Base-by-base conservation (phyloP, 2,888 invertebrate species). In the Metellina segmentata region DNA sequence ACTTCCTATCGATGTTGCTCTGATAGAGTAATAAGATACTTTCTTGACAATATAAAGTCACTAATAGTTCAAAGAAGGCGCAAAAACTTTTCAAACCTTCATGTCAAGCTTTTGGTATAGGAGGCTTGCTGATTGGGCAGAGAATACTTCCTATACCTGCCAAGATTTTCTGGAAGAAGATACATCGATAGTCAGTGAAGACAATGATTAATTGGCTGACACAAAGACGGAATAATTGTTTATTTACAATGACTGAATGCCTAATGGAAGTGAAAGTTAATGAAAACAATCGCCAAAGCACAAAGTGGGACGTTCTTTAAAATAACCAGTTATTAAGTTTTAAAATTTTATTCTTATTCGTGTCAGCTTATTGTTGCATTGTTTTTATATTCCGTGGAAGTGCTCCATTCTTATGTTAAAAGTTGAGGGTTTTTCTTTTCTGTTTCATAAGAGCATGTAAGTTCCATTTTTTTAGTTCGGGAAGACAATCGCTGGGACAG, bases 1-100 rank as follows among this genome's bases (percentile, higher is more conserved):
- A 48, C 20, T 49, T 77, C 77, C 49, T 51, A 61, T 48, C 74
- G 53, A 61, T 7, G 53, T 5, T 13, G 13, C 49, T 52, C 20
- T 72, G 16, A 74, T 74, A 34, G 34, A n/a, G 19, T 71, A 71
- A 71, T 72, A 52, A 52, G 34, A 34, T 16, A 7, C 7, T 20
- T 83, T 85, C 85, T 53, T 74, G 85, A 72, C 74, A 61, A 85
- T 75, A 72, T n/a, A 48, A 70, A 71, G n/a, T 82, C 83, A 53
- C 20, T 48, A 0, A 13, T 34, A 1, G 53, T 72, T 85, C 48
- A 85, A 19, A 75, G 61, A 61, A 53, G 52, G 13, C 52, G n/a
- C 20, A 34, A 49, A 52, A 83, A 52, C 52, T 7, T 70, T 52
- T 82, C 51, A 20, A 19, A 71, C 19, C 13, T 48, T 51, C 72